These are phyloP conservation scores for Nylanderia fulva DNA, from an alignment of 1,140 invertebrate species.

Conservation along the genomic window DNA sequence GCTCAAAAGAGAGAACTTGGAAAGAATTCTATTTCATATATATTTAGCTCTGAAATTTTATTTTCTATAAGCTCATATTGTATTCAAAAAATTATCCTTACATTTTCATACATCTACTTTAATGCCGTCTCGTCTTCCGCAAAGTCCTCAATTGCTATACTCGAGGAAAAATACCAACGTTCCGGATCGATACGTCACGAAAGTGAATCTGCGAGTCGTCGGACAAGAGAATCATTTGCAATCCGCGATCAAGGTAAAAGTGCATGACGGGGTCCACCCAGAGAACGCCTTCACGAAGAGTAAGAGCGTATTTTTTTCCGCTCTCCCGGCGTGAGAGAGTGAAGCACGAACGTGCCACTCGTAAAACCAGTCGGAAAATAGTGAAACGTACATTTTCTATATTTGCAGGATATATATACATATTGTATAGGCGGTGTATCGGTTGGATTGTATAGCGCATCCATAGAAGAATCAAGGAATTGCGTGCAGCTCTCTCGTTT, in stretches of 20 bases:
- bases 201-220: conserved; percentile 36
- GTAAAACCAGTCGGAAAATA: conserved; percentile 75
- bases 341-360: conserved; percentile 69
- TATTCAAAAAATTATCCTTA: no score
- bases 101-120: background rate
- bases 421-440: background rate
- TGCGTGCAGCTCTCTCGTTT: conserved; percentile 16
- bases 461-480: background rate
- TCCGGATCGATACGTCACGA: conserved; percentile 17
- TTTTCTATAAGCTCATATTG: background rate
- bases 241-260: conserved; percentile 22
- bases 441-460: background rate
- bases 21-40: background rate
- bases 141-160: background rate
- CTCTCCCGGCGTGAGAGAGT: conserved; percentile 70
- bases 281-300: conserved; percentile 60
- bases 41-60: background rate
- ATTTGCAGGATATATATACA: background rate
- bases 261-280: conserved; percentile 8
- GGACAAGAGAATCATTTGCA: background rate
- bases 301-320: conserved; percentile 72
- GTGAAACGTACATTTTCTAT: conserved; percentile 75
- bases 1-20: background rate
- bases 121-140: background rate
- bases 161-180: background rate